phyloP scores from a whole-genome alignment of 2,113 vertebrate genomes.

The Calypte anna region DNA sequence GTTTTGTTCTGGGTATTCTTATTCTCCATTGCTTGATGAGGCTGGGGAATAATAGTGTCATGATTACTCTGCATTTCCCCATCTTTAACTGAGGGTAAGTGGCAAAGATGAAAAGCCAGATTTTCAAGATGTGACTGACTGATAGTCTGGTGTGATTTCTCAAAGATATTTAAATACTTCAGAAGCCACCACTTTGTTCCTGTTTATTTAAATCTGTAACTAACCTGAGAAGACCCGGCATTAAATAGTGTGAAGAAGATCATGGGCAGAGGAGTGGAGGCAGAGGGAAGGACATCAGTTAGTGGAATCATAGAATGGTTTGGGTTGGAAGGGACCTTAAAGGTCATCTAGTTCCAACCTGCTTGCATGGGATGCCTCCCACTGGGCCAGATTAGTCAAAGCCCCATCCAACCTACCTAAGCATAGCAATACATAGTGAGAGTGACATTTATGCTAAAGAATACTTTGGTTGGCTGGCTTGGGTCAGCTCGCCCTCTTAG shows the following conservation, averaged over 20 bases:
- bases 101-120: constrained; percentile 2
- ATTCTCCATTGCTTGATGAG: not conserved
- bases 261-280: not conserved
- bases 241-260: not conserved
- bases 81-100: not conserved
- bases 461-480: no score
- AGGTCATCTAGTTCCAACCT: no score
- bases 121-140: not conserved
- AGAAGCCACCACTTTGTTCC: not conserved
- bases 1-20: not conserved
- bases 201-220: not conserved
- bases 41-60: not conserved
- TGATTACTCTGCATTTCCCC: not conserved
- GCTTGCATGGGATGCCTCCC: no score
- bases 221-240: not conserved
- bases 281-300: not conserved
- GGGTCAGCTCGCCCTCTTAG: no score
- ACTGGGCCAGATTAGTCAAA: no score
- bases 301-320: no score
- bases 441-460: no score
- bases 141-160: not conserved
- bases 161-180: not conserved
- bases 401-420: no score
- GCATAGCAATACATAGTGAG: no score
- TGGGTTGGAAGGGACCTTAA: no score